Conservation (phyloP, 2,888 invertebrate genomes). For the Acronicta alni region DNA sequence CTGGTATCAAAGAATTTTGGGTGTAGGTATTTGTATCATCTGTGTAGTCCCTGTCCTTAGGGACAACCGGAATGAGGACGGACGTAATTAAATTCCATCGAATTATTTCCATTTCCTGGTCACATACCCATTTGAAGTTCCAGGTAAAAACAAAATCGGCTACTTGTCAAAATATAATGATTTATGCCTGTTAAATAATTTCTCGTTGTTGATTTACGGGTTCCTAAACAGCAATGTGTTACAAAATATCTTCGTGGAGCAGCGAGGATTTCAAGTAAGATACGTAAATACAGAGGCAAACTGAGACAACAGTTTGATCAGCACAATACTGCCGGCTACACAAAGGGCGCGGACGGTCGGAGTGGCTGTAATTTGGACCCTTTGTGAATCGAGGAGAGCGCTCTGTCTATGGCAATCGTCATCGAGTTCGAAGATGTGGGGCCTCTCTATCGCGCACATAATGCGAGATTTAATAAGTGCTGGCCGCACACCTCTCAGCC, state of each 20-base stretch:
- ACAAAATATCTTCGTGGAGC: slow-evolving; percentile 8
- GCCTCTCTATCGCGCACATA: slow-evolving; percentile 61
- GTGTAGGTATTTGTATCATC: neutral
- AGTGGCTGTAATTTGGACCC: slow-evolving; percentile 74
- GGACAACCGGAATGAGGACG: neutral
- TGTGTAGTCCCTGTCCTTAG: neutral
- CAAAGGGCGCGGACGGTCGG: slow-evolving; percentile 67
- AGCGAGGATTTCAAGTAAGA: slow-evolving; percentile 8
- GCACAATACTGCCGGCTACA: slow-evolving; percentile 65
- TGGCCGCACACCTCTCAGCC: slow-evolving; percentile 41
- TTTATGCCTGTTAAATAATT: slow-evolving; percentile 6
- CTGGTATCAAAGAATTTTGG: neutral
- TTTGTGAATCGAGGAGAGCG: slow-evolving; percentile 66
- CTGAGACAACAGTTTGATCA: slow-evolving; percentile 69
- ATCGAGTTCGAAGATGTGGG: slow-evolving; percentile 56
- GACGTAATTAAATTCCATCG: slow-evolving; percentile 7
- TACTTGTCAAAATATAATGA: slow-evolving; percentile 1
- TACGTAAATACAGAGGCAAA: slow-evolving; percentile 54
- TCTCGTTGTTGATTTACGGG: slow-evolving; percentile 15
- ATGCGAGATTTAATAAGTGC: slow-evolving; percentile 72
- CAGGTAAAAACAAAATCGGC: neutral
- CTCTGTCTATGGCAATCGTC: slow-evolving; percentile 62
- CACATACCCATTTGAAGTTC: neutral
- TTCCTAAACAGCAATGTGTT: slow-evolving; percentile 7
- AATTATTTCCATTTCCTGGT: slow-evolving; percentile 10